Conservation (phyloP, 2,113 vertebrate species). For the Hippoglossus stenolepis region DNA sequence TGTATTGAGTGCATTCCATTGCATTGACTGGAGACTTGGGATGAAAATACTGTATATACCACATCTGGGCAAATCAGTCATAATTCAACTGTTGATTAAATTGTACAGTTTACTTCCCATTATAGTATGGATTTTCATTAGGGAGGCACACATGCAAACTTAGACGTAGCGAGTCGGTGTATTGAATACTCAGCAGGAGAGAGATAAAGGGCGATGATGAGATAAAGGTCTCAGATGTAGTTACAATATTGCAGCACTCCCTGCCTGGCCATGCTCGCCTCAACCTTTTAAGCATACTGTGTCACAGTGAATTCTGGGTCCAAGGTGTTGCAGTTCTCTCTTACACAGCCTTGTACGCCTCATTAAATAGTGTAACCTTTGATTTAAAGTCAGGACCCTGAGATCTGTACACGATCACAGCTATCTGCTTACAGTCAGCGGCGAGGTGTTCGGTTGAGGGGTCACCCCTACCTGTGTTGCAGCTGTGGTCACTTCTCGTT, state of each 20-base stretch:
- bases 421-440: conserved; percentile 22
- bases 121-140: background rate
- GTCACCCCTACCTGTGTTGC: background rate
- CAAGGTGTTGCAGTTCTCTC: conserved; percentile 25
- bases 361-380: conserved; percentile 52
- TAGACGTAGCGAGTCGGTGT: background rate
- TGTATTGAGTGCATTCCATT: background rate
- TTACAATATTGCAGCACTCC: conserved; percentile 5
- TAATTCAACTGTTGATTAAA: conserved; percentile 4
- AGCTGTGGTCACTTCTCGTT: background rate
- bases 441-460: background rate
- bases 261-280: conserved; percentile 12
- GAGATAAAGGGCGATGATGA: conserved; percentile 28
- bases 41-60: background rate
- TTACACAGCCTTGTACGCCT: conserved; percentile 25
- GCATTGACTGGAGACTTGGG: background rate
- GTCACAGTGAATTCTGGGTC: conserved; percentile 14
- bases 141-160: background rate
- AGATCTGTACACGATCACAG: conserved; percentile 21
- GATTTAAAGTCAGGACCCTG: conserved; percentile 32
- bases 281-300: conserved; percentile 35
- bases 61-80: background rate
- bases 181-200: conserved; percentile 12
- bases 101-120: conserved; percentile 1
- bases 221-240: conserved; percentile 38